phyloP scores from a whole-genome alignment of 64 coral and sea anemone species.

The Acropora tenuis region DNA sequence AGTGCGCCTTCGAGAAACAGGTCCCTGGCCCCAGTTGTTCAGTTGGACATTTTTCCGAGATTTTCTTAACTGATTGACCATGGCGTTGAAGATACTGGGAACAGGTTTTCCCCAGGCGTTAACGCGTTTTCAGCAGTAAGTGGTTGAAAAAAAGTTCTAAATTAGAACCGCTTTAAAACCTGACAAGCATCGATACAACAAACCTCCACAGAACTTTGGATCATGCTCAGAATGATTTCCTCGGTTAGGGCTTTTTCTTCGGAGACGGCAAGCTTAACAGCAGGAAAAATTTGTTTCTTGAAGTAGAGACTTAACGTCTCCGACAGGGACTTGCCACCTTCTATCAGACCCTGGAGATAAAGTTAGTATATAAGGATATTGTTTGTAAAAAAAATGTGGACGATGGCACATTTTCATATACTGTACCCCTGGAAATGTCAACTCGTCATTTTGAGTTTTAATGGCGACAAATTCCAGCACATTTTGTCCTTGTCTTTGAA shows the following conservation, averaged over 20 bases:
- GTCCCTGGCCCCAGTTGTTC: too few species aligned
- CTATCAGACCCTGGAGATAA: background rate
- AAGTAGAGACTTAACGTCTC: background rate
- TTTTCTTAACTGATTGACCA: too few species aligned
- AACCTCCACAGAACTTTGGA: constrained; percentile 28
- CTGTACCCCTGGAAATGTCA: constrained; percentile 45
- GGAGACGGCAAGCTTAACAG: background rate
- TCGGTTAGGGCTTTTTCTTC: background rate
- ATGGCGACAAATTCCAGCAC: constrained; percentile 45
- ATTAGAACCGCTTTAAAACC: background rate
- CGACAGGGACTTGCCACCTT: background rate
- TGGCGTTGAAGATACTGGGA: too few species aligned
- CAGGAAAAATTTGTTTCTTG: background rate
- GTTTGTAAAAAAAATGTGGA: background rate
- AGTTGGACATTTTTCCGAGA: too few species aligned
- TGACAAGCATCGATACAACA: background rate
- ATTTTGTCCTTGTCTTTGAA: background rate
- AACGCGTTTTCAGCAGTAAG: too few species aligned
- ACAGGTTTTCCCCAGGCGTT: too few species aligned
- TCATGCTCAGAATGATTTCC: background rate
- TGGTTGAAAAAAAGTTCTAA: too few species aligned
- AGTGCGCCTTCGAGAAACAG: too few species aligned
- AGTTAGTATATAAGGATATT: background rate
- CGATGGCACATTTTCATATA: background rate
- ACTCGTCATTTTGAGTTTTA: background rate